These are phyloP conservation scores for Paradoxurus hermaphroditus DNA, from an alignment of 2,113 vertebrate genomes.

Conservation along the genomic window DNA sequence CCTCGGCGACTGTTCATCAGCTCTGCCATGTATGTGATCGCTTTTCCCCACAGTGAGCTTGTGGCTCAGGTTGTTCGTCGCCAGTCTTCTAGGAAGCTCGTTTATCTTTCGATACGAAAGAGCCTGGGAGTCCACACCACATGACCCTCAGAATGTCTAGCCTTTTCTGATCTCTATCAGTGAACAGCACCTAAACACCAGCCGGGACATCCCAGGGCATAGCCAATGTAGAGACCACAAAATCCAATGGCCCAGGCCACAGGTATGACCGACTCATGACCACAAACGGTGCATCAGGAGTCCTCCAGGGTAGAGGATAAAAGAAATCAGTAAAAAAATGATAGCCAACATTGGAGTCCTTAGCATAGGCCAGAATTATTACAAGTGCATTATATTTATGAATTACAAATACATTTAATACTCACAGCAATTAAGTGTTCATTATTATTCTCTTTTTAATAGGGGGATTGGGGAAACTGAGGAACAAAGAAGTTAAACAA, in stretches of 20 bases:
- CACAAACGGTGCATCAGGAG: neutral
- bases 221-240: neutral
- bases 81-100: neutral
- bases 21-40: accelerated
- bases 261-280: neutral
- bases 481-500: neutral
- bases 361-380: neutral
- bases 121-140: too few relatives aligned
- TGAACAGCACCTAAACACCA: neutral
- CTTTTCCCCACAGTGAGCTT: neutral
- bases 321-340: neutral
- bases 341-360: neutral
- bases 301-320: neutral
- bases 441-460: neutral
- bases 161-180: neutral
- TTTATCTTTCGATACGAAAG: neutral
- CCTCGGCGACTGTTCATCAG: neutral
- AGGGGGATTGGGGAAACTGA: neutral
- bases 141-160: neutral
- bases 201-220: neutral
- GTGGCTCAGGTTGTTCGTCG: neutral
- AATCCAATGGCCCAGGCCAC: neutral
- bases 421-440: neutral
- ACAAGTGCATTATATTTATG: neutral
- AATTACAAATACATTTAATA: neutral